Percentiles rank a stretch among this genome's conserved stretches.
Evolutionary conservation across 92 coral and sea anemone species (phyloP).

Genomic region (Zoanthus gigantus): DNA sequence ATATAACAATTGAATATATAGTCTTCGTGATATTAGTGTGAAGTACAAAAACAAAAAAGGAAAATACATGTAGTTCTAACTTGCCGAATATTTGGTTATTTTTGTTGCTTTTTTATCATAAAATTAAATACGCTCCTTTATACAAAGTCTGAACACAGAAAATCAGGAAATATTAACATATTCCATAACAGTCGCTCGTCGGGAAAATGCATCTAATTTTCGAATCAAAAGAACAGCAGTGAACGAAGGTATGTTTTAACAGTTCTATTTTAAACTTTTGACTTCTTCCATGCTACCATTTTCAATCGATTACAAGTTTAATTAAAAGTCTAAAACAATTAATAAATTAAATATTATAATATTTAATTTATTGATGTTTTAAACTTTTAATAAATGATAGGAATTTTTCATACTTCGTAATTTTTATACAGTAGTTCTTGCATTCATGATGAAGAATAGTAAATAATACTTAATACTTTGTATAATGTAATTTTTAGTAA

Average conservation of each 20-base stretch:
- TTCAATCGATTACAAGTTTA: too few relatives aligned
- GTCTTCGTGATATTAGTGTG: not conserved
- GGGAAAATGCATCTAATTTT: slow-evolving; percentile 9
- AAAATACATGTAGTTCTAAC: too few relatives aligned
- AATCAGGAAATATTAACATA: not conserved
- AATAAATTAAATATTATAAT: not conserved
- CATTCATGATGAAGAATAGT: not conserved
- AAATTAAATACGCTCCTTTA: not conserved
- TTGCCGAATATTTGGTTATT: too few relatives aligned
- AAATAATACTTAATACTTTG: not conserved
- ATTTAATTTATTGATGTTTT: too few relatives aligned
- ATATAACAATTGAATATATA: not conserved
- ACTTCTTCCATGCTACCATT: not conserved
- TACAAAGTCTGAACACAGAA: not conserved
- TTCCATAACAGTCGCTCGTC: not conserved
- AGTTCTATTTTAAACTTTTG: not conserved
- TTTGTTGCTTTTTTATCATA: not conserved
- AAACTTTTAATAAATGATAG: too few relatives aligned
- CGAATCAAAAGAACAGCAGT: not conserved
- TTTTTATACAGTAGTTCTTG: not conserved
- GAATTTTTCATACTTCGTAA: too few relatives aligned
- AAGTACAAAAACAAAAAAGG: too few relatives aligned
- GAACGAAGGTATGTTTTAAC: not conserved
- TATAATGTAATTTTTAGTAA: not conserved
- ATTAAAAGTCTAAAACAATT: not conserved